Conservation (phyloP, 2,888 invertebrate species). For the Aromia moschata region DNA sequence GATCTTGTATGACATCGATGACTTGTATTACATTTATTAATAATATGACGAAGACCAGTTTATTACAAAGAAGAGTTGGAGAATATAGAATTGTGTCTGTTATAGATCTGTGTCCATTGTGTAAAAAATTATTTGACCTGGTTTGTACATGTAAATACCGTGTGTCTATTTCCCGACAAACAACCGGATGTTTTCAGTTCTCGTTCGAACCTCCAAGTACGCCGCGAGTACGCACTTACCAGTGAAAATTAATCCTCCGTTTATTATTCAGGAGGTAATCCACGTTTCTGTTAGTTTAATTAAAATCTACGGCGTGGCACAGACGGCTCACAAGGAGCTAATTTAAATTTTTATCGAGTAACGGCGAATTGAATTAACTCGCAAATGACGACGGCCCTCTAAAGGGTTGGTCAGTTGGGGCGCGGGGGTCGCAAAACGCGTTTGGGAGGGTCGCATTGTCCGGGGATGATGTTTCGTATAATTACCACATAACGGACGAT, state of each 20-base stretch:
- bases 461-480: conserved; percentile 57
- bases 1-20: no score
- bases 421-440: conserved; percentile 26
- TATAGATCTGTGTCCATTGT: no score
- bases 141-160: no score
- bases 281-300: conserved; percentile 8
- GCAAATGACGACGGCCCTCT: conserved; percentile 8
- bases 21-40: no score
- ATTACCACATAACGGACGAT: conserved; percentile 58
- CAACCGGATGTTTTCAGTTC: no score
- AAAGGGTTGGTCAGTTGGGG: conserved; percentile 21
- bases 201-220: no score
- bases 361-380: conserved; percentile 21
- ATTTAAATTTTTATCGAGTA: conserved; percentile 19
- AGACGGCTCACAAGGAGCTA: conserved; percentile 1
- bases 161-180: no score
- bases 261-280: conserved; percentile 11
- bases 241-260: conserved; percentile 1
- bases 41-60: no score
- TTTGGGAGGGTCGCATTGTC: conserved; percentile 52
- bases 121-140: no score
- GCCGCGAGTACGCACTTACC: background rate
- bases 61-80: no score
- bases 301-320: conserved; percentile 1
- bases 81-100: no score